Percentiles rank a stretch among this genome's conserved stretches.
These are phyloP conservation scores for Burhinus oedicnemus DNA, from an alignment of 2,113 vertebrate genomes.

Conservation along the genomic window DNA sequence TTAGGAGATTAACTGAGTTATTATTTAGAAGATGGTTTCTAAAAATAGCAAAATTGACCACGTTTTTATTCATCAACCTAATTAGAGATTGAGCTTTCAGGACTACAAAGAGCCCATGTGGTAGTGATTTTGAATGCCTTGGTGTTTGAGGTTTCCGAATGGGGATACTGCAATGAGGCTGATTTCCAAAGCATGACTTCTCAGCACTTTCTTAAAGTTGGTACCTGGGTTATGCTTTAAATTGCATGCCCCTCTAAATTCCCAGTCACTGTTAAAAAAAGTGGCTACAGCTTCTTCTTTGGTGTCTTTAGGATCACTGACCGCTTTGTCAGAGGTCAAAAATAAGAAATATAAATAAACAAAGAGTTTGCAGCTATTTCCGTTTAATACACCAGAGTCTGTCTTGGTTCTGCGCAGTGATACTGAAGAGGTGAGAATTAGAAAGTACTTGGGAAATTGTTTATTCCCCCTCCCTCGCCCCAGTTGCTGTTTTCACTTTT, in stretches of 20 bases:
- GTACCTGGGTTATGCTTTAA: neutral
- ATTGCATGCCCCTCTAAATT: neutral
- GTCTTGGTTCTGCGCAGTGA: neutral
- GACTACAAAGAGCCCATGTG: neutral
- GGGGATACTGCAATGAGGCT: neutral
- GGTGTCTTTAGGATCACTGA: neutral
- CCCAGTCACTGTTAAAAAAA: neutral
- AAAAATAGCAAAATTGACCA: neutral
- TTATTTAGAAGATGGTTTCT: neutral
- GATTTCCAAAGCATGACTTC: neutral
- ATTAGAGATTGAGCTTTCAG: neutral
- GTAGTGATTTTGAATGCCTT: neutral
- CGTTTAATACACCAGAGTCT: neutral
- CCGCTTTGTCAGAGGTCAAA: neutral
- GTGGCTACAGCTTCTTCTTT: neutral
- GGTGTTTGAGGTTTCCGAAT: neutral
- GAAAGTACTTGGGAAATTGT: neutral
- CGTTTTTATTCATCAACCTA: neutral
- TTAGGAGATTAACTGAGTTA: neutral
- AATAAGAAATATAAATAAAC: constrained; percentile 26
- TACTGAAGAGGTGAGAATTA: constrained; percentile 7
- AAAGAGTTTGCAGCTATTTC: constrained; percentile 29
- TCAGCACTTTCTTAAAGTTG: neutral
- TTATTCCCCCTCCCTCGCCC: neutral
- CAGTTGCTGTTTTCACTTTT: neutral